Evolutionary conservation across 2,888 invertebrate species (phyloP), one percentile per base, ranked within the genome.

Genomic region (Nephrocerus scutellatus): DNA sequence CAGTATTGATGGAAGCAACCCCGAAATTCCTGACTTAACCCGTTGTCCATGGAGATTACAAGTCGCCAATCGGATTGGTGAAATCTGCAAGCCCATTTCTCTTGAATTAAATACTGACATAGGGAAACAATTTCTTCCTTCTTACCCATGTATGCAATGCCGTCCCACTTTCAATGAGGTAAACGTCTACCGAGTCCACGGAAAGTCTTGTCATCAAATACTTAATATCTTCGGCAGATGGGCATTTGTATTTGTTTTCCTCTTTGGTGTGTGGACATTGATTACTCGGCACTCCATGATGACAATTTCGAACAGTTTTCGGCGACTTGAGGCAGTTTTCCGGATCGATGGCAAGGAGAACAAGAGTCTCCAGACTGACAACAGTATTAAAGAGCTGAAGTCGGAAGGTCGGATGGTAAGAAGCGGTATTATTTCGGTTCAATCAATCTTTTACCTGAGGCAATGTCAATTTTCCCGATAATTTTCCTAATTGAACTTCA

Each of bases 31-130:
- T 3, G 85, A 83, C 51, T 87, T 85, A 21, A 90, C 90, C 55
- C 88, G 85, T 49, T 85, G 81, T 1, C 93, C 92, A 59, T 96
- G 95, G n/a, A 96, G 74, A 71, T 96, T 96, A 60, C 96, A 96
- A 31, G 84, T 87, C 15, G 92, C 83, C 44, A 93, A 67, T 33
- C 93, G 77, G 22, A 93, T 76, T 2, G 95, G 93, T 14, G 87
- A 88, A 52, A 90, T 74, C 77, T 79, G 50, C 12, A 62, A 57
- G n/a, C n/a, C n/a, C n/a, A n/a, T n/a, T n/a, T n/a, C n/a, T n/a
- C n/a, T n/a, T n/a, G n/a, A n/a, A n/a, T n/a, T n/a, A n/a, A n/a
- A n/a, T n/a, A n/a, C n/a, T n/a, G n/a, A n/a, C n/a, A n/a, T n/a
- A n/a, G 9, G 5, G 10, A 22, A 22, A 22, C 15, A 2, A 32